Evolutionary conservation across 2,797 vertebrate genomes (phyloP).

Genomic region (Florisuga fusca): DNA sequence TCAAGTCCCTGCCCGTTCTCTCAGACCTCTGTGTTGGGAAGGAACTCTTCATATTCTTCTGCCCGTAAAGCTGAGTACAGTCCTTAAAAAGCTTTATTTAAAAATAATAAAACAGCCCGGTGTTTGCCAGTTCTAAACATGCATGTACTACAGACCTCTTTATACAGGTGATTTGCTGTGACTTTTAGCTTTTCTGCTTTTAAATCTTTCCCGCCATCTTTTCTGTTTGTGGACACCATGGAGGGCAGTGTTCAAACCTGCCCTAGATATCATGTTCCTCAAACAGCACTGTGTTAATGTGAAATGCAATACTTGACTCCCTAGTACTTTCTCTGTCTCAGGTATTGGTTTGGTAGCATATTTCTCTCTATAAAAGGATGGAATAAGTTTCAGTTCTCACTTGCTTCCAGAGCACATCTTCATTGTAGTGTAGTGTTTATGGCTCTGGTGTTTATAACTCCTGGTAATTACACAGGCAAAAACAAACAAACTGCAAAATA

Average conservation of each 20-base stretch:
- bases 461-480: neutral
- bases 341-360: neutral
- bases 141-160: neutral
- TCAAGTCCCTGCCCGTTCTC: conserved; percentile 35
- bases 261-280: neutral
- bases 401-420: neutral
- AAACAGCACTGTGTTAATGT: neutral
- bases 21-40: neutral
- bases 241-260: neutral
- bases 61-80: neutral
- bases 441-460: neutral
- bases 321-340: neutral
- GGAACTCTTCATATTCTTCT: neutral
- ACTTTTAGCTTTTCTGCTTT: neutral
- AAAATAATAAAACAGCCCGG: neutral
- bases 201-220: neutral
- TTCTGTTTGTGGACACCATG: neutral
- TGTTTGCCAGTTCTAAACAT: neutral
- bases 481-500: neutral
- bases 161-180: neutral
- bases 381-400: neutral
- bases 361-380: neutral
- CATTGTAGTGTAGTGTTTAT: neutral
- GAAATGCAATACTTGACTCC: neutral
- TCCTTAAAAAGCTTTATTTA: neutral